Evolutionary conservation across 1,140 invertebrate species (phyloP).

Genomic region (Drosophila pandora): DNA sequence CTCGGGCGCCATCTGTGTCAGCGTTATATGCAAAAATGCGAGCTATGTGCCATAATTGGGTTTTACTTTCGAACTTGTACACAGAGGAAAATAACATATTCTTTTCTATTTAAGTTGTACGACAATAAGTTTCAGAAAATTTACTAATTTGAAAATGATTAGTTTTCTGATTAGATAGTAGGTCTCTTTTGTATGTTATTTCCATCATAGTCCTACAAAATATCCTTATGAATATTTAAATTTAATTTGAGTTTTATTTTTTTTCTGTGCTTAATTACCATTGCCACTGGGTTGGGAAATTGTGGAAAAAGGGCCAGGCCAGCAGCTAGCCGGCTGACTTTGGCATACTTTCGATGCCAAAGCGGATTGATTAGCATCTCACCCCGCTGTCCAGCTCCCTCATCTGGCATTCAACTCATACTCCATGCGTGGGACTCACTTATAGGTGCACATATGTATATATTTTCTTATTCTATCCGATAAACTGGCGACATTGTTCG

Average conservation of each 20-base stretch:
- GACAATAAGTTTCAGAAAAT: too few species aligned
- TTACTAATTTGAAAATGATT: too few species aligned
- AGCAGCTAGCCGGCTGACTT: constrained; percentile 53
- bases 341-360: constrained; percentile 71
- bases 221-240: neutral
- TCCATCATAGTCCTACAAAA: too few species aligned
- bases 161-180: too few species aligned
- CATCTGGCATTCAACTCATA: constrained; percentile 46
- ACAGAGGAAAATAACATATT: constrained; percentile 6
- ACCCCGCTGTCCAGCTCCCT: constrained; percentile 25
- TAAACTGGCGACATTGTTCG: constrained; percentile 71
- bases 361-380: constrained; percentile 58
- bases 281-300: constrained; percentile 43
- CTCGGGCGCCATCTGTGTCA: constrained; percentile 72
- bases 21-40: constrained; percentile 66
- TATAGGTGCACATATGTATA: constrained; percentile 31
- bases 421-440: constrained; percentile 42
- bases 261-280: constrained; percentile 28
- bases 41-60: constrained; percentile 62
- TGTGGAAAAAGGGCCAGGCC: constrained; percentile 37
- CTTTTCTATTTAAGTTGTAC: neutral
- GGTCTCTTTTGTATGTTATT: too few species aligned
- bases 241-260: constrained; percentile 6
- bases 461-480: constrained; percentile 52
- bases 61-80: constrained; percentile 56